These are phyloP conservation scores for Erebia epiphron DNA, from an alignment of 2,888 invertebrate genomes.

Conservation along the genomic window DNA sequence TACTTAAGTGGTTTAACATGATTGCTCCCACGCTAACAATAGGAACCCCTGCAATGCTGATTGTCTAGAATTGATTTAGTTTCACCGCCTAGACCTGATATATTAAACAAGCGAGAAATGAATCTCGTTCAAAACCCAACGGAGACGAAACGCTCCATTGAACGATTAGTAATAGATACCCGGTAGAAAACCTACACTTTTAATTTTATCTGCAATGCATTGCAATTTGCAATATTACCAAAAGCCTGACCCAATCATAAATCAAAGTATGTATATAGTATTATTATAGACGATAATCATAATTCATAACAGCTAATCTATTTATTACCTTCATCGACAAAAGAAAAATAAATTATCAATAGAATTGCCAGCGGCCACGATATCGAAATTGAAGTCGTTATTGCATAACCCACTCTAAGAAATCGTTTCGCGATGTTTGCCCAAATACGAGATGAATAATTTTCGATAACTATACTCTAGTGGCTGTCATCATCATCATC, in stretches of 20 bases:
- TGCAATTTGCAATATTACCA: constrained; percentile 1
- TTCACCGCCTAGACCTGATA: constrained; percentile 59
- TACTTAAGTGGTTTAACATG: constrained; percentile 54
- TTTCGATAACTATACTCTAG: not conserved
- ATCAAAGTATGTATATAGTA: constrained; percentile 19
- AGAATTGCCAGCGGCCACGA: constrained; percentile 25
- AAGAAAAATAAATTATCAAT: constrained; percentile 23
- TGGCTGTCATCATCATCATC: constrained; percentile 3
- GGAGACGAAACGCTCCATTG: constrained; percentile 44
- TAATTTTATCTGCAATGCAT: not conserved
- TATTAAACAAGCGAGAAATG: constrained; percentile 56
- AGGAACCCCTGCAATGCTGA: constrained; percentile 64
- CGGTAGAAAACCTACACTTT: constrained; percentile 17
- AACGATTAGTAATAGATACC: constrained; percentile 35
- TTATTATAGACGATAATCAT: constrained; percentile 25
- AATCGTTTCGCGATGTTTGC: constrained; percentile 8
- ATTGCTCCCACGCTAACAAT: constrained; percentile 76
- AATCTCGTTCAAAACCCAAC: constrained; percentile 48
- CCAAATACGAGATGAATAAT: constrained; percentile 7
- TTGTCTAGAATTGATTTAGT: constrained; percentile 70
- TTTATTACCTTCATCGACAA: constrained; percentile 20
- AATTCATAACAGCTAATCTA: constrained; percentile 28
- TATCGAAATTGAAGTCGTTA: constrained; percentile 29
- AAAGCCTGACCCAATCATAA: constrained; percentile 24
- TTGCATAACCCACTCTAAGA: constrained; percentile 24